A percentile compares a stretch with the other conserved stretches of the same genome.
Evolutionary conservation across 2,797 vertebrate species (phyloP).

Genomic region (Carapus acus): DNA sequence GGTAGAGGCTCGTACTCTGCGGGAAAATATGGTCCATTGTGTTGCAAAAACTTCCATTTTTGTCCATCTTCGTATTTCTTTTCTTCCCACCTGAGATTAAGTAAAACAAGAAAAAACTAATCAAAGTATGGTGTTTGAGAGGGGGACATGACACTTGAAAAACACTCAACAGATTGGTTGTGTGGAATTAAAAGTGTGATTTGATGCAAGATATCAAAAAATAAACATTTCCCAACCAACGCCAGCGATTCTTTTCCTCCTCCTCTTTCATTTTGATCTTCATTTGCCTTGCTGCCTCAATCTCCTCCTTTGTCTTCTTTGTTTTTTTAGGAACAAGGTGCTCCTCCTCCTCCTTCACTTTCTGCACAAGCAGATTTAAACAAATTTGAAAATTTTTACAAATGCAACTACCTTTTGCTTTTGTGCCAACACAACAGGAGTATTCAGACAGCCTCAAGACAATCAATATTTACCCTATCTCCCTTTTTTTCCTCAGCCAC

Average conservation of each 20-base stretch:
- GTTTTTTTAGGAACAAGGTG: constrained; percentile 44
- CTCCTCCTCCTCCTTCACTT: constrained; percentile 62
- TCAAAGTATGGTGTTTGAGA: constrained; percentile 6
- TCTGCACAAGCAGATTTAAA: too few relatives aligned
- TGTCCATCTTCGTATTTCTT: constrained; percentile 73
- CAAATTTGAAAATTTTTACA: too few relatives aligned
- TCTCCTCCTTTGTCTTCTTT: constrained; percentile 67
- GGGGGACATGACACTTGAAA: constrained; percentile 9
- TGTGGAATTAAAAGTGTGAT: constrained; percentile 6
- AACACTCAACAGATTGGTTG: neutral
- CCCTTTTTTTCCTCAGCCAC: constrained; percentile 29
- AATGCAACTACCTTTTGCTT: neutral
- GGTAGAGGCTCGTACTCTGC: constrained; percentile 66
- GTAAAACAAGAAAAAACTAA: constrained; percentile 1
- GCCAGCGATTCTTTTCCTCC: constrained; percentile 73
- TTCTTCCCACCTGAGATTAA: constrained; percentile 69
- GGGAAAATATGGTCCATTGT: constrained; percentile 68
- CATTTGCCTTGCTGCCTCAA: constrained; percentile 53
- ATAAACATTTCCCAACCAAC: constrained; percentile 65
- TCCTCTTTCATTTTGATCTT: constrained; percentile 73
- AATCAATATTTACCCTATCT: constrained; percentile 39
- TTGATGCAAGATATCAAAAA: constrained; percentile 12
- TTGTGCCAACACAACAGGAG: neutral
- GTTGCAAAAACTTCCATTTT: constrained; percentile 75
- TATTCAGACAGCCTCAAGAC: neutral